Conservation (phyloP, 2,888 invertebrate species). For the Drosophila borealis region DNA sequence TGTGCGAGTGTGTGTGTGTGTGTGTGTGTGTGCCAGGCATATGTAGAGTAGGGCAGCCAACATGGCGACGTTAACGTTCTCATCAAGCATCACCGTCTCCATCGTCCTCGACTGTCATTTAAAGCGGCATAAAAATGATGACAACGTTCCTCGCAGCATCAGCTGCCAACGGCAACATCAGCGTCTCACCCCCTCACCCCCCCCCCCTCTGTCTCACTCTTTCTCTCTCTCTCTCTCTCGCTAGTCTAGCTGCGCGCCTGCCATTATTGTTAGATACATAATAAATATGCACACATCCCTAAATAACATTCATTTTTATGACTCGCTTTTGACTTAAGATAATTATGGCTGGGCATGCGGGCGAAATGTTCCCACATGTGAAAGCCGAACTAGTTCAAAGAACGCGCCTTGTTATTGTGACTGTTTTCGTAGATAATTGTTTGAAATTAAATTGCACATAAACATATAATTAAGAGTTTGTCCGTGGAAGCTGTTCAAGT, state of each 20-base stretch:
- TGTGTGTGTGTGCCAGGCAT: constrained; percentile 21
- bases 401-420: background rate
- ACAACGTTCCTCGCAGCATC: constrained; percentile 49
- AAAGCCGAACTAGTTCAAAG: constrained; percentile 5
- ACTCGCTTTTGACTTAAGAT: constrained; percentile 45
- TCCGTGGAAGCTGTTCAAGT: too few species aligned
- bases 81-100: constrained; percentile 48
- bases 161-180: constrained; percentile 54
- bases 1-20: constrained; percentile 2
- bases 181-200: constrained; percentile 7
- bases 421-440: background rate
- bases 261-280: constrained; percentile 51
- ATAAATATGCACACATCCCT: constrained; percentile 56
- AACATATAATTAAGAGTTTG: too few species aligned
- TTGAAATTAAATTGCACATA: background rate
- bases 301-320: constrained; percentile 55
- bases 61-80: constrained; percentile 50
- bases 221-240: background rate
- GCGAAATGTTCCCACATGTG: background rate
- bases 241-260: constrained; percentile 9
- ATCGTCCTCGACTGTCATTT: constrained; percentile 56
- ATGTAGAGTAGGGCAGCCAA: constrained; percentile 63
- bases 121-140: constrained; percentile 65
- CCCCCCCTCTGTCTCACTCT: background rate
- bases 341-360: constrained; percentile 35